Conservation (phyloP, 2,797 vertebrate species). For the Petrocephalus schoutedeni region DNA sequence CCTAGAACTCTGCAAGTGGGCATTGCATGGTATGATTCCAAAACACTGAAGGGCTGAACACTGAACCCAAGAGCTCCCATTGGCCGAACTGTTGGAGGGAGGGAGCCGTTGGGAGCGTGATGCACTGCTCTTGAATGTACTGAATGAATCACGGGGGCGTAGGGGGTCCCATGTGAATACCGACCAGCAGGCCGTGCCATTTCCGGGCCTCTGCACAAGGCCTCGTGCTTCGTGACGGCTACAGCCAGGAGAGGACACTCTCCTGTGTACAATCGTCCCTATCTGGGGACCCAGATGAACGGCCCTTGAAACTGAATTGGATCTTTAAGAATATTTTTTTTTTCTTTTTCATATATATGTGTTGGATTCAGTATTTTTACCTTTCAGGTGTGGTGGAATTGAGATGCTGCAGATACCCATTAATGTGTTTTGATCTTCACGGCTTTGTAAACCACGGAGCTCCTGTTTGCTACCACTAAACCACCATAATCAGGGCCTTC, state of each 20-base stretch:
- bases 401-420: not conserved
- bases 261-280: not conserved
- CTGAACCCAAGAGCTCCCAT: not conserved
- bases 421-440: not conserved
- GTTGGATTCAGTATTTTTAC: conserved; percentile 19
- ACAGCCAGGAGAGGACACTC: not conserved
- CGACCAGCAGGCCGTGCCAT: not conserved
- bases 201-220: not conserved
- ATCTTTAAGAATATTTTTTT: not conserved
- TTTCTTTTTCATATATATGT: not conserved
- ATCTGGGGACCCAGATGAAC: not conserved
- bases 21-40: not conserved
- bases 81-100: not conserved
- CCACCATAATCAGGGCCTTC: not conserved
- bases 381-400: not conserved
- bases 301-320: conserved; percentile 14
- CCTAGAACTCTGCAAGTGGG: not conserved
- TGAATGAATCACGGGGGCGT: not conserved
- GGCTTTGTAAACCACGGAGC: not conserved
- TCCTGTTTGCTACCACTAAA: not conserved
- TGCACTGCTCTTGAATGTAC: not conserved
- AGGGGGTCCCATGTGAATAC: not conserved
- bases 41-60: not conserved
- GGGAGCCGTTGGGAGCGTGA: not conserved
- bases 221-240: not conserved